A percentile compares a stretch with the other conserved stretches of the same genome.
Conservation (phyloP, 2,797 vertebrate genomes). For the Ctenopoma kingsleyae region DNA sequence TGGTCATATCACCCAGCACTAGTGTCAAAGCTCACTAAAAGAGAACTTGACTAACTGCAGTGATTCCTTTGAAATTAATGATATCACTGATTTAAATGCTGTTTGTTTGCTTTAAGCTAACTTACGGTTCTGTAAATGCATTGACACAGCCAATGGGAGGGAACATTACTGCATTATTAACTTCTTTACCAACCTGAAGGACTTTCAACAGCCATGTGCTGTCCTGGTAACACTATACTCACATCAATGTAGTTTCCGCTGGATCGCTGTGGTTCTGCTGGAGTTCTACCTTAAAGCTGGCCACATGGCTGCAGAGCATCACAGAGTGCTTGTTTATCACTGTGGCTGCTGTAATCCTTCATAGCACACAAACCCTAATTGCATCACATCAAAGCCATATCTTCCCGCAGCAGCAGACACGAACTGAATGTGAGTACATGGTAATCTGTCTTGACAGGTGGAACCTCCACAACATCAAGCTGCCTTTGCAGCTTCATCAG, state of each 20-base stretch:
- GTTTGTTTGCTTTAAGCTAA: too few species aligned
- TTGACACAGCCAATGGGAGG: too few species aligned
- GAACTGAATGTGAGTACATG: constrained; percentile 30
- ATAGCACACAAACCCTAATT: constrained; percentile 49
- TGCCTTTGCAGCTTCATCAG: constrained; percentile 39
- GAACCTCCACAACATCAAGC: constrained; percentile 59
- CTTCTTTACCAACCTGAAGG: not conserved
- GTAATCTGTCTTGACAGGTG: constrained; percentile 65
- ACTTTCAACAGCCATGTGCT: not conserved
- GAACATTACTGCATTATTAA: not conserved
- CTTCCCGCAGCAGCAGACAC: constrained; percentile 30
- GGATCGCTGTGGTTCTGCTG: not conserved
- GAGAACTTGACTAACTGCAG: too few species aligned
- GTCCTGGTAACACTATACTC: too few species aligned
- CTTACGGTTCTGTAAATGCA: too few species aligned
- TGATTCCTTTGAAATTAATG: too few species aligned
- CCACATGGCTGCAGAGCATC: constrained; percentile 30
- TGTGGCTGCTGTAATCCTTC: constrained; percentile 51
- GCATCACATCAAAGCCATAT: constrained; percentile 65
- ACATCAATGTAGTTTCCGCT: too few species aligned
- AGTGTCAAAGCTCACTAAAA: too few species aligned
- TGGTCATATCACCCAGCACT: too few species aligned
- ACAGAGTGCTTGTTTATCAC: constrained; percentile 56
- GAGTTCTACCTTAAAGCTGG: constrained; percentile 4
- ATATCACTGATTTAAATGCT: too few species aligned